phyloP scores from a whole-genome alignment of 92 coral and sea anemone species.

The Zoanthus sociatus region DNA sequence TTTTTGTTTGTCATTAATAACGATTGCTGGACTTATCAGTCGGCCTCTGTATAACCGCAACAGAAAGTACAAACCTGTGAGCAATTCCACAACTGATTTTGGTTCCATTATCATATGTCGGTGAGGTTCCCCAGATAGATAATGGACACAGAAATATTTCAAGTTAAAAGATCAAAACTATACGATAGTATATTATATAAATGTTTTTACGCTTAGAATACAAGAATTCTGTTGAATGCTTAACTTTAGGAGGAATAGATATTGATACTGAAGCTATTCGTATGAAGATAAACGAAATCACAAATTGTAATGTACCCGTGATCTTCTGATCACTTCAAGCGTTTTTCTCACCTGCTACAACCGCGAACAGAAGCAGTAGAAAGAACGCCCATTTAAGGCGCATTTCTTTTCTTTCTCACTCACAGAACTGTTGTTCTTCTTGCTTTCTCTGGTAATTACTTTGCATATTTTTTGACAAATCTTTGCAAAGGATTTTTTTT shows the following conservation, averaged over 20 bases:
- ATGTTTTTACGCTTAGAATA: not conserved
- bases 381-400: slow-evolving; percentile 22
- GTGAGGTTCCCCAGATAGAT: too few species aligned
- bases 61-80: too few species aligned
- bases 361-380: slow-evolving; percentile 16
- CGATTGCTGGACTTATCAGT: too few species aligned
- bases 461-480: not conserved
- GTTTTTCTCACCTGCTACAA: slow-evolving; percentile 37
- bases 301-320: not conserved
- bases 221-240: not conserved
- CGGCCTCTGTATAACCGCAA: too few species aligned
- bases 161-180: not conserved
- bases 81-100: too few species aligned
- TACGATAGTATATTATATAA: not conserved
- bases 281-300: not conserved
- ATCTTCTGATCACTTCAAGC: slow-evolving; percentile 29
- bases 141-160: too few species aligned
- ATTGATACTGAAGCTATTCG: not conserved
- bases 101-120: too few species aligned
- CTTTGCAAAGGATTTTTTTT: not conserved
- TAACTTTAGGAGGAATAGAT: not conserved
- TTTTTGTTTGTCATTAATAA: too few species aligned
- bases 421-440: not conserved
- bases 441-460: not conserved
- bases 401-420: slow-evolving; percentile 33